Conservation (phyloP, 1,140 invertebrate genomes). For the Cheumatopsyche charites region DNA sequence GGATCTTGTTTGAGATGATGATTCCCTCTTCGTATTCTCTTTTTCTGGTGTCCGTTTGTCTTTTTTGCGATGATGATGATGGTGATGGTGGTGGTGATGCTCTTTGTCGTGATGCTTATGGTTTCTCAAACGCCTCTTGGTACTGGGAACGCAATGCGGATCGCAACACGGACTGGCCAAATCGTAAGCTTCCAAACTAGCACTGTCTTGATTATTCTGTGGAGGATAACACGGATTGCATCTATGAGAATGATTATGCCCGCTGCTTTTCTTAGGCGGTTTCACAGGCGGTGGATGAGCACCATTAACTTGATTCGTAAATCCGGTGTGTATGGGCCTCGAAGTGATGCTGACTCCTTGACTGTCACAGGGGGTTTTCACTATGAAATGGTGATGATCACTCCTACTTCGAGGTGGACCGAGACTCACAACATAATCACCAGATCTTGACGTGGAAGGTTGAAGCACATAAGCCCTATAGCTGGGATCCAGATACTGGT, state of each 20-base stretch:
- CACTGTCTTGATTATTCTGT: conserved; percentile 69
- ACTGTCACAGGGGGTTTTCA: conserved; percentile 65
- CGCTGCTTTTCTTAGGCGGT: conserved; percentile 51
- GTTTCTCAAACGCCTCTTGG: conserved; percentile 66
- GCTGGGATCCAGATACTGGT: conserved; percentile 72
- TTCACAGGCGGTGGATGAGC: conserved; percentile 51
- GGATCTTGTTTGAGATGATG: conserved; percentile 52
- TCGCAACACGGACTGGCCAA: conserved; percentile 83
- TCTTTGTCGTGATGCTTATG: conserved; percentile 69
- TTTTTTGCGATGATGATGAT: conserved; percentile 38
- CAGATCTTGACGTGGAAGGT: conserved; percentile 63
- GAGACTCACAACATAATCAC: conserved; percentile 72
- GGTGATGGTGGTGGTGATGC: conserved; percentile 53
- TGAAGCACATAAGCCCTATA: conserved; percentile 70
- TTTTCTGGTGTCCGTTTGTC: conserved; percentile 51
- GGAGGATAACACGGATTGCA: conserved; percentile 77
- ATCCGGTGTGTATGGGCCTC: conserved; percentile 21
- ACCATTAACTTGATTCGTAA: conserved; percentile 33
- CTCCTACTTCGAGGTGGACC: conserved; percentile 68
- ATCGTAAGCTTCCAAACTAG: conserved; percentile 81
- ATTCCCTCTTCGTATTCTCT: conserved; percentile 56
- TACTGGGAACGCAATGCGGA: conserved; percentile 78
- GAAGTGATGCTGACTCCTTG: conserved; percentile 47
- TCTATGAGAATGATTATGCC: conserved; percentile 64
- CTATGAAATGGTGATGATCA: conserved; percentile 69